Percentiles rank a stretch among this genome's conserved stretches.
These are phyloP conservation scores for Cotesia vestalis DNA, from an alignment of 1,140 invertebrate species.

Conservation along the genomic window DNA sequence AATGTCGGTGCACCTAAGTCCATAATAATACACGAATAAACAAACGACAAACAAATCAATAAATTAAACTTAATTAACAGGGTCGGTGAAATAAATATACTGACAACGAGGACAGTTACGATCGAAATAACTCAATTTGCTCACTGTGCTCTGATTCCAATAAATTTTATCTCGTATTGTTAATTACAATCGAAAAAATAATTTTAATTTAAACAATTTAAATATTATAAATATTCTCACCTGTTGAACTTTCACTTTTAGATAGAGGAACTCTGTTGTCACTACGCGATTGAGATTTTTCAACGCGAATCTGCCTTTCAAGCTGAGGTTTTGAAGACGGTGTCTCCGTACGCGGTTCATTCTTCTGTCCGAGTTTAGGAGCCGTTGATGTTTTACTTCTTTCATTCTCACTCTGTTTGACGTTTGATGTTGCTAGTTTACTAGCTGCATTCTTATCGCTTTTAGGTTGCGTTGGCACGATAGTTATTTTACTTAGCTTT, in stretches of 20 bases:
- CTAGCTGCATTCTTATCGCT: conserved; percentile 51
- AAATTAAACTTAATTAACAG: neutral
- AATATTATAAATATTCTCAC: conserved; percentile 38
- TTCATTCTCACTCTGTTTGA: conserved; percentile 7
- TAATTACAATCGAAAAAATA: neutral
- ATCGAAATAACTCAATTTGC: conserved; percentile 18
- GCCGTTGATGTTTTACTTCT: conserved; percentile 46
- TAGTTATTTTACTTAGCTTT: conserved; percentile 60
- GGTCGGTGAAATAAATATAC: conserved; percentile 19
- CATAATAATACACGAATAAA: conserved; percentile 3
- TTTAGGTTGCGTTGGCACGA: conserved; percentile 60
- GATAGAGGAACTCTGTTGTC: conserved; percentile 56
- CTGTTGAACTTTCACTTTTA: conserved; percentile 63
- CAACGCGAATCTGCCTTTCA: conserved; percentile 61
- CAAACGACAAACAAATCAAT: neutral
- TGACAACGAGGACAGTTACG: conserved; percentile 18
- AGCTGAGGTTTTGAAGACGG: conserved; percentile 57
- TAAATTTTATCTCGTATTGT: neutral
- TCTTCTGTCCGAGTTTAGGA: conserved; percentile 54
- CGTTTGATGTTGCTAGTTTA: conserved; percentile 14
- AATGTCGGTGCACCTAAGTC: conserved; percentile 59
- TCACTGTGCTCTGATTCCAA: neutral
- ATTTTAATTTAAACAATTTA: neutral
- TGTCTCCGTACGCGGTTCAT: conserved; percentile 58
- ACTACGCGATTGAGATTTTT: conserved; percentile 59